Percentiles rank a stretch among this genome's conserved stretches.
phyloP scores from a whole-genome alignment of 2,888 invertebrate species.

The Cartodere bifasciata region DNA sequence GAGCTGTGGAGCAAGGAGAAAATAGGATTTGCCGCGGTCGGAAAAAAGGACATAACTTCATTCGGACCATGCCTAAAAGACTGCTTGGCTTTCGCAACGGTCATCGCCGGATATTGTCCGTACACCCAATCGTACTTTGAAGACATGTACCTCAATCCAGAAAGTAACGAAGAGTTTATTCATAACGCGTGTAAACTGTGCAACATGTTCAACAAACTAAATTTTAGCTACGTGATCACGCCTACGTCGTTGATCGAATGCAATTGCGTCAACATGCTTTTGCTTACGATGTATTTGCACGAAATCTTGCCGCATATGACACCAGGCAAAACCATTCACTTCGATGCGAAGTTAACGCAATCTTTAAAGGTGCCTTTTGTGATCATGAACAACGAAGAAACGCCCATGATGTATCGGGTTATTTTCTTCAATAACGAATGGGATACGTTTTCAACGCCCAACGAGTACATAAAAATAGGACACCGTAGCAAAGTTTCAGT shows the following conservation, averaged over 20 bases:
- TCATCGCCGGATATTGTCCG: constrained; percentile 45
- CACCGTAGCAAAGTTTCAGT: constrained; percentile 14
- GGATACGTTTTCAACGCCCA: constrained; percentile 17
- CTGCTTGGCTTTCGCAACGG: constrained; percentile 42
- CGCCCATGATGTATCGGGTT: constrained; percentile 20
- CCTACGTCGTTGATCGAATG: constrained; percentile 41
- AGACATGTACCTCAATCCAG: constrained; percentile 36
- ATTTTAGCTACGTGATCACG: constrained; percentile 42
- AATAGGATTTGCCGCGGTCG: constrained; percentile 29
- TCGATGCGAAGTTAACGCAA: constrained; percentile 38
- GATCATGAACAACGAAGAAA: constrained; percentile 29
- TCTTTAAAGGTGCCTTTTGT: constrained; percentile 33
- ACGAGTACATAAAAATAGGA: constrained; percentile 10
- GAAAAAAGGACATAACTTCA: constrained; percentile 28
- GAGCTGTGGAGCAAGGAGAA: constrained; percentile 35
- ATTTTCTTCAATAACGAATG: constrained; percentile 23
- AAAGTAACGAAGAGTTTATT: constrained; percentile 32
- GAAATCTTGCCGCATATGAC: constrained; percentile 41
- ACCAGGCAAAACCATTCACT: constrained; percentile 34
- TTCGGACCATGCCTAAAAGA: constrained; percentile 42
- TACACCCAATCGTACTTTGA: constrained; percentile 37
- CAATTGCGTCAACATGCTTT: constrained; percentile 45
- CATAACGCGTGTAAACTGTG: constrained; percentile 39
- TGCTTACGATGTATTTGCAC: constrained; percentile 41
- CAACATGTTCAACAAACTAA: constrained; percentile 41